Evolutionary conservation across 2,888 invertebrate genomes (phyloP).

Genomic region (Rotaria magnacalcarata): DNA sequence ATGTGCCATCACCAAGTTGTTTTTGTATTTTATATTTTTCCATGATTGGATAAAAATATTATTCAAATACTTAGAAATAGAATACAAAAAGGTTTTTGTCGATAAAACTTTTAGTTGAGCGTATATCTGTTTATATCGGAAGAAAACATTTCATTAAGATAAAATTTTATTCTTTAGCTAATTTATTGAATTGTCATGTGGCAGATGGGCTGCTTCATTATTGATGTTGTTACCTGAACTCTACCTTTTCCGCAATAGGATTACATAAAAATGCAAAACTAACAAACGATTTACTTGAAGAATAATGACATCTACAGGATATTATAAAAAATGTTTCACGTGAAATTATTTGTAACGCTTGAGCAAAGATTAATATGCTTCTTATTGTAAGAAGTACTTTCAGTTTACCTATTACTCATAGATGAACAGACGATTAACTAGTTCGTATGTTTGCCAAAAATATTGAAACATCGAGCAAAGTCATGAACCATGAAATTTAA

Average conservation of each 20-base stretch:
- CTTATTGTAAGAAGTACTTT: too few relatives aligned
- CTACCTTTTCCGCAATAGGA: background rate
- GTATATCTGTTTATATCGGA: background rate
- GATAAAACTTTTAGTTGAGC: too few relatives aligned
- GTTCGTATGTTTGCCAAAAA: too few relatives aligned
- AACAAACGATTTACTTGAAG: background rate
- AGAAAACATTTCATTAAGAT: background rate
- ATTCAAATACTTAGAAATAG: background rate
- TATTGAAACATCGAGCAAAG: too few relatives aligned
- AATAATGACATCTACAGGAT: background rate
- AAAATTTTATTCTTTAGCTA: background rate
- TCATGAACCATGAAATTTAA: too few relatives aligned
- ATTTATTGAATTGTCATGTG: background rate
- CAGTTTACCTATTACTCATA: too few relatives aligned
- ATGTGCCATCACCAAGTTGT: constrained; percentile 78
- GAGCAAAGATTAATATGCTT: too few relatives aligned
- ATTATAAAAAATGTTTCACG: background rate
- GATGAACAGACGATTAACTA: too few relatives aligned
- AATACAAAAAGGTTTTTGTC: background rate
- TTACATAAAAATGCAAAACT: background rate
- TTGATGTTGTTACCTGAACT: constrained; percentile 8
- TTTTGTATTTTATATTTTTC: constrained; percentile 44
- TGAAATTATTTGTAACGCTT: too few relatives aligned
- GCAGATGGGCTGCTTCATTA: background rate
- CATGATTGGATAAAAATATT: constrained; percentile 9